Conservation (phyloP, 2,113 vertebrate species). For the Nycticebus coucang region DNA sequence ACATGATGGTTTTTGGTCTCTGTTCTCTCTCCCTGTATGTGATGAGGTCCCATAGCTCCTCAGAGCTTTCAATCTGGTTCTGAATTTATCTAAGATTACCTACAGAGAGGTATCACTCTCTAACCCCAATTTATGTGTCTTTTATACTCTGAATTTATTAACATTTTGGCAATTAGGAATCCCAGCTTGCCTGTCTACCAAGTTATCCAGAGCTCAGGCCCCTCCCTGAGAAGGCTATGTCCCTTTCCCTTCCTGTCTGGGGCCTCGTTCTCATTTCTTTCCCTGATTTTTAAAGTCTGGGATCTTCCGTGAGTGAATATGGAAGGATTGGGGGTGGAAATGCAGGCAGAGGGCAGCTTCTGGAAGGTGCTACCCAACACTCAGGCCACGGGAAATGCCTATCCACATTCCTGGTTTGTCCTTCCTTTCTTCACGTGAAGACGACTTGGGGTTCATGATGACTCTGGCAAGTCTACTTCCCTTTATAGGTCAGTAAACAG, state of each 20-base stretch:
- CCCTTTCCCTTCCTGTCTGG: accelerated
- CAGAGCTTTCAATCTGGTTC: accelerated
- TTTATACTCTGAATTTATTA: background rate
- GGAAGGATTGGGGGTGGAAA: too few relatives aligned
- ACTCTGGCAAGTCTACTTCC: background rate
- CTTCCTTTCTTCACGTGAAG: background rate
- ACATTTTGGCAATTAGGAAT: background rate
- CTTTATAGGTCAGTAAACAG: too few relatives aligned
- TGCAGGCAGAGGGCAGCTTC: accelerated
- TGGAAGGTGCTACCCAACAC: accelerated
- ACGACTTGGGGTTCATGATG: too few relatives aligned
- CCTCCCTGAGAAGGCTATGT: accelerated
- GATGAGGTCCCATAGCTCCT: accelerated
- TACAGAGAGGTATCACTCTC: background rate
- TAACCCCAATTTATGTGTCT: background rate
- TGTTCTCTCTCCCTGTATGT: accelerated
- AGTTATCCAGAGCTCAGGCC: too few relatives aligned
- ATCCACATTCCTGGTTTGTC: background rate
- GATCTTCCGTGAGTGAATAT: background rate
- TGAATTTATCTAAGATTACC: background rate
- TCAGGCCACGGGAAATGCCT: accelerated
- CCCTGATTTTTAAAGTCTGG: background rate
- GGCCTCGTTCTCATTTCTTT: background rate
- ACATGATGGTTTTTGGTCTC: too few relatives aligned
- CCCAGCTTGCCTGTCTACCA: background rate